Base-by-base conservation (phyloP, 2,888 invertebrate genomes). In the Meiosimyza platycephala region DNA sequence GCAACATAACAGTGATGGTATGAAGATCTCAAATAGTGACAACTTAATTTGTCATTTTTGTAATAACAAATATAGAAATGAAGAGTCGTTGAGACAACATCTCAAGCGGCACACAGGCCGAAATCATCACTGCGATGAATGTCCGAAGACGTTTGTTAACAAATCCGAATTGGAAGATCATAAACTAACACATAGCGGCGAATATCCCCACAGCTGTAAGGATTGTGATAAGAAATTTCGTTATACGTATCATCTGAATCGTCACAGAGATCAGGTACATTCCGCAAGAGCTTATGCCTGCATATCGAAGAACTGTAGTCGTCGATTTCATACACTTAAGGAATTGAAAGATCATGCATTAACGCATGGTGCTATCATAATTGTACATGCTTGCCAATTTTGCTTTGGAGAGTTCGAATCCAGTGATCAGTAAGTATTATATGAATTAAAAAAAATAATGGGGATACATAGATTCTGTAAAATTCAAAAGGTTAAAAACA, bases 211-310 rank as follows among this genome's bases (percentile, higher is more conserved):
- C 2, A 79, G 75, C 33, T 84, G 84, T 28, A 48, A 81, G 66
- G 77, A 76, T 11, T 84, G 85, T 63, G 67, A 64, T 0, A 84
- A 83, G 73, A 77, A 76, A 6, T 84, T 83, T 54, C 79, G 77
- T 48, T 84, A 79, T 69, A 77, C 80, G 28, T 81, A 83, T 75
- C 85, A 85, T 69, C 62, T 84, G 59, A 81, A 80, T 33, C 79
- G 84, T 2, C 84, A 84, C 74, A 81, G 78, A 72, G 82, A 81
- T 15, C 78, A 79, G 3, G 71, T 75, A 1, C 84, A 84, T 69
- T 71, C 74, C 11, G 76, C 73, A 6, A 75, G 75, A 75, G 40
- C 40, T 7, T 78, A 78, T 52, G 66, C 71, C 7, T 84, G 84
- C 55, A 66, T 73, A 0, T 72, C 72, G 18, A 65, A 72, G 0